Conservation (phyloP, 2,797 vertebrate genomes). For the Buceros bicornis region DNA sequence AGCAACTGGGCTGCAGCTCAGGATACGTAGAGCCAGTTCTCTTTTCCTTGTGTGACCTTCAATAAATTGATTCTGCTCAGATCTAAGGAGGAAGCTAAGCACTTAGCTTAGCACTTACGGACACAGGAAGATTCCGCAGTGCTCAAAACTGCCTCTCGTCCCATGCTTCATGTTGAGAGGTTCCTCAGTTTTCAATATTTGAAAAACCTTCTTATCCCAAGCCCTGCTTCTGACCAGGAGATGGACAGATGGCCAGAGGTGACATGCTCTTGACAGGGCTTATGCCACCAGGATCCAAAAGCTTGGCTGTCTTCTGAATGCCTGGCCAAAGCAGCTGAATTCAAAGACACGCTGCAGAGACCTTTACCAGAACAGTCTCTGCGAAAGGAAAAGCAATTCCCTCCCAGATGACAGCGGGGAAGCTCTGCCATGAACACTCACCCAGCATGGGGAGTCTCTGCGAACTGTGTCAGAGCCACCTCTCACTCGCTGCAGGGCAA, state of each 20-base stretch:
- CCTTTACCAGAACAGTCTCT: neutral
- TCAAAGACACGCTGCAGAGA: neutral
- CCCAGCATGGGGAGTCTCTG: neutral
- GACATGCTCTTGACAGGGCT: neutral
- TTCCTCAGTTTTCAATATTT: neutral
- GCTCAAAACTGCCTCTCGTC: neutral
- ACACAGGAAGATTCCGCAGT: neutral
- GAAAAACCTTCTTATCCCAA: neutral
- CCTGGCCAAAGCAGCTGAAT: neutral
- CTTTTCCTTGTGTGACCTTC: neutral
- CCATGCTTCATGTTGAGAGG: neutral
- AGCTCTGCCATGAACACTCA: neutral
- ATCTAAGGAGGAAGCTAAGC: neutral
- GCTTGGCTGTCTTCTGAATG: neutral
- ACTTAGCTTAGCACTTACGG: neutral
- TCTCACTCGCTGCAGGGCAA: neutral
- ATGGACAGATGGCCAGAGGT: neutral
- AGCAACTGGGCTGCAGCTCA: neutral
- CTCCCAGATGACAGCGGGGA: accelerated
- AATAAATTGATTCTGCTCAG: slow-evolving; percentile 1
- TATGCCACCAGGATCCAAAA: neutral
- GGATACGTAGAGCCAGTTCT: neutral
- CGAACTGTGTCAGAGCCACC: neutral
- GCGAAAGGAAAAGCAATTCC: neutral
- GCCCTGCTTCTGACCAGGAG: neutral